phyloP scores from a whole-genome alignment of 2,888 invertebrate species.

The Heliconius aoede region DNA sequence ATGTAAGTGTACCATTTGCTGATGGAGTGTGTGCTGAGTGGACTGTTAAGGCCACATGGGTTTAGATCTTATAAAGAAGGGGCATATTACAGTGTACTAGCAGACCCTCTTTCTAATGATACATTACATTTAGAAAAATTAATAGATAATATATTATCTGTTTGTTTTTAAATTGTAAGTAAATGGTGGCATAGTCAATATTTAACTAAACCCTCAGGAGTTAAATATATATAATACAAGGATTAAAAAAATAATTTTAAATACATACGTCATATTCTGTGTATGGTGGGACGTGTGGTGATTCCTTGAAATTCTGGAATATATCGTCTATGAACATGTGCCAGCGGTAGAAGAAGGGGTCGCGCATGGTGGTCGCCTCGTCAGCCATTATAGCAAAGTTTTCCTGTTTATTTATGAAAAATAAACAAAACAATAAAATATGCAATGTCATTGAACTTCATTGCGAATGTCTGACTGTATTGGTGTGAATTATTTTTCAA shows the following conservation, averaged over 20 bases:
- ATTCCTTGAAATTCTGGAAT: slow-evolving; percentile 88
- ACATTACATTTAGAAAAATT: too few species aligned
- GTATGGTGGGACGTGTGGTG: slow-evolving; percentile 67
- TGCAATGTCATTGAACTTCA: slow-evolving; percentile 14
- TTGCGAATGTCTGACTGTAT: not conserved
- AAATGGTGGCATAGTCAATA: too few species aligned
- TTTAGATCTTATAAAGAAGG: too few species aligned
- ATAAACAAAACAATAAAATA: not conserved
- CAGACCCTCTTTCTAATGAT: too few species aligned
- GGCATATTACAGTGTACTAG: too few species aligned
- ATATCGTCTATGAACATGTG: slow-evolving; percentile 90
- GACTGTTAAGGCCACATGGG: too few species aligned
- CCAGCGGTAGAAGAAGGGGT: slow-evolving; percentile 94
- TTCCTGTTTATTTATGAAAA: slow-evolving; percentile 81
- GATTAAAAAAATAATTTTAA: not conserved
- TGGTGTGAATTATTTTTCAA: not conserved
- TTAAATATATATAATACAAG: too few species aligned
- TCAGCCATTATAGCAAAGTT: slow-evolving; percentile 91
- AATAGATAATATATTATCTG: too few species aligned
- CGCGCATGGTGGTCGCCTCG: slow-evolving; percentile 92
- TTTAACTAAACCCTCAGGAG: too few species aligned
- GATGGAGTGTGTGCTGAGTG: too few species aligned
- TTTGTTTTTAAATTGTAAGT: too few species aligned
- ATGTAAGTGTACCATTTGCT: too few species aligned
- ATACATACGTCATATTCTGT: slow-evolving; percentile 66